Evolutionary conservation across 2,888 invertebrate species (phyloP).

Genomic region (Panzeria rudis): DNA sequence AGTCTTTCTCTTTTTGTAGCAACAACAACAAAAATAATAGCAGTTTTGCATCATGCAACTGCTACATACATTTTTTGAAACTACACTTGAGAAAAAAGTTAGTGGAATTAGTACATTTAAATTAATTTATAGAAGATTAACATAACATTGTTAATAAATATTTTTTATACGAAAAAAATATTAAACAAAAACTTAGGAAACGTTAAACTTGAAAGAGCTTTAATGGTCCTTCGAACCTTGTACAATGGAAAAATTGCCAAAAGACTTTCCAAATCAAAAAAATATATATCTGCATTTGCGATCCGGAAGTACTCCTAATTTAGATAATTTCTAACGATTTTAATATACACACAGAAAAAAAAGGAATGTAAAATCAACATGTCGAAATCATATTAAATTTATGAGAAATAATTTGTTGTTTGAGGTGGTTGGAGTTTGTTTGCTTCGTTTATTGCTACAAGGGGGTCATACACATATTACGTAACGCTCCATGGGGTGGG

Average conservation of each 20-base stretch:
- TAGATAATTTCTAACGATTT: no score
- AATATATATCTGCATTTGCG: no score
- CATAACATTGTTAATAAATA: not conserved
- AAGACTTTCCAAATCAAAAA: no score
- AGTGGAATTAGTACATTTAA: not conserved
- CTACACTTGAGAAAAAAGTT: constrained; percentile 38
- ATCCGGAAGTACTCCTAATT: no score
- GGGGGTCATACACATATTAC: no score
- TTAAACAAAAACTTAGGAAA: not conserved
- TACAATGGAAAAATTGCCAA: not conserved
- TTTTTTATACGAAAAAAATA: not conserved
- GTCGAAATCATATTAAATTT: no score
- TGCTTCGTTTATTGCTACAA: no score
- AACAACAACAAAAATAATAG: constrained; percentile 21
- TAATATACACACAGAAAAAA: no score
- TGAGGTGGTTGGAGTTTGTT: no score
- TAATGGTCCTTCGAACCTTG: not conserved
- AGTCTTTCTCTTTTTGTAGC: constrained; percentile 58
- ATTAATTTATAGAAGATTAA: not conserved
- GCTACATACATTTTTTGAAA: constrained; percentile 33
- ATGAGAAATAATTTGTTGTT: no score
- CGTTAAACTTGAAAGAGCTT: not conserved
- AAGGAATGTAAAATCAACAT: no score
- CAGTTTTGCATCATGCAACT: constrained; percentile 67
- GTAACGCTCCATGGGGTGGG: no score